Conservation (phyloP, 2,113 vertebrate genomes). For the Campylomormyrus tamandua region DNA sequence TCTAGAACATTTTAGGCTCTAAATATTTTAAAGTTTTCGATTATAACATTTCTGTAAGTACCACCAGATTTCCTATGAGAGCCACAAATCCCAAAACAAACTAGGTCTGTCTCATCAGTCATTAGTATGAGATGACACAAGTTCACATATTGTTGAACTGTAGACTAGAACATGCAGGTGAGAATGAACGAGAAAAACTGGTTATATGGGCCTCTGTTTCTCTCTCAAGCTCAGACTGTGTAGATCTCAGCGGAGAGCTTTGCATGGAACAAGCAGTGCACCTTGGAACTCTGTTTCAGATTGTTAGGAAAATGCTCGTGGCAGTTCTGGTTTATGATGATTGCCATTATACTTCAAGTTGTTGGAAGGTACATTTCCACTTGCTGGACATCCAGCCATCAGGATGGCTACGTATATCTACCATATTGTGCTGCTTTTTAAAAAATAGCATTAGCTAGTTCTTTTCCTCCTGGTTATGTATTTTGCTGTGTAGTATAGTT, state of each 20-base stretch:
- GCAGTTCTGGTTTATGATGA: neutral
- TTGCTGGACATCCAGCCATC: neutral
- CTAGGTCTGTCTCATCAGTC: neutral
- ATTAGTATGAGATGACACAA: neutral
- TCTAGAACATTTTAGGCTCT: neutral
- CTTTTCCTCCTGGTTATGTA: neutral
- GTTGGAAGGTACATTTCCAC: neutral
- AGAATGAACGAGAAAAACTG: neutral
- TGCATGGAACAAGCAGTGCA: neutral
- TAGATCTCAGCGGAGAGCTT: neutral
- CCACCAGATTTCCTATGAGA: neutral
- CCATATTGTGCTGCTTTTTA: neutral
- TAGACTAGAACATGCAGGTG: neutral
- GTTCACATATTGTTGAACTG: neutral
- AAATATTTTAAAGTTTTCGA: neutral
- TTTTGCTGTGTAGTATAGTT: neutral
- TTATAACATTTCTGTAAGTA: neutral
- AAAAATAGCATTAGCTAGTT: neutral
- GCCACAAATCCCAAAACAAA: neutral
- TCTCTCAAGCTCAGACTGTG: neutral
- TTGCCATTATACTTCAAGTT: neutral
- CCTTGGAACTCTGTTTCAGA: neutral
- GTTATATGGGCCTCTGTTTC: neutral
- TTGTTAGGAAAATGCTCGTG: neutral
- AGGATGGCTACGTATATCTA: neutral